Conservation (phyloP, 2,888 invertebrate species). For the Synanthedon vespiformis region DNA sequence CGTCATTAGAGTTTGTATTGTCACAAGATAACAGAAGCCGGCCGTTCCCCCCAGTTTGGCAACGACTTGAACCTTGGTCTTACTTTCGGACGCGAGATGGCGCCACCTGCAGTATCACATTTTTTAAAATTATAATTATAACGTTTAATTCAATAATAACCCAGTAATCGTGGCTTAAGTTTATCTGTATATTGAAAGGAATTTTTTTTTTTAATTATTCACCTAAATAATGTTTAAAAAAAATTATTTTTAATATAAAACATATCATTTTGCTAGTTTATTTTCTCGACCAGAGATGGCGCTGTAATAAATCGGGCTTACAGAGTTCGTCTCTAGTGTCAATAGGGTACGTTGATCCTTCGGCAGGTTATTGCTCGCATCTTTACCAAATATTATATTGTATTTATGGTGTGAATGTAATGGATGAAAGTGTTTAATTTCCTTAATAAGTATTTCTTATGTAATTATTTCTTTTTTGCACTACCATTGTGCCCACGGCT, state of each 20-base stretch:
- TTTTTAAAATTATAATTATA: slow-evolving; percentile 10
- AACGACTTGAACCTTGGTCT: slow-evolving; percentile 53
- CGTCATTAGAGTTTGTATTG: slow-evolving; percentile 13
- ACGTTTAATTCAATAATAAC: too few species aligned
- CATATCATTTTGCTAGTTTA: too few species aligned
- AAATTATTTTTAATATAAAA: too few species aligned
- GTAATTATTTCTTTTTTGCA: too few species aligned
- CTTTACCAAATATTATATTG: background rate
- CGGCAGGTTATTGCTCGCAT: slow-evolving; percentile 32
- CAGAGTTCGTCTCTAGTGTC: slow-evolving; percentile 21
- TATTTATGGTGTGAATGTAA: background rate
- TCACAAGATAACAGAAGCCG: slow-evolving; percentile 20
- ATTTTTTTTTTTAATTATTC: too few species aligned
- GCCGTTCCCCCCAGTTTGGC: slow-evolving; percentile 53
- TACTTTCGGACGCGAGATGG: slow-evolving; percentile 32
- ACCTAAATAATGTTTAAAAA: too few species aligned
- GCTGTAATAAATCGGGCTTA: slow-evolving; percentile 7
- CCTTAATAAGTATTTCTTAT: too few species aligned
- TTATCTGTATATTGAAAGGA: too few species aligned
- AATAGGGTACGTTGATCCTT: slow-evolving; percentile 42
- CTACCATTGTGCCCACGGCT: too few species aligned
- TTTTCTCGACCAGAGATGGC: slow-evolving; percentile 22
- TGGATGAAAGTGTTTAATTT: background rate
- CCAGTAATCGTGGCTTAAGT: too few species aligned
- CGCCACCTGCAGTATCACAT: slow-evolving; percentile 10